Conservation (phyloP, 2,888 invertebrate species). For the Torymus auratus region DNA sequence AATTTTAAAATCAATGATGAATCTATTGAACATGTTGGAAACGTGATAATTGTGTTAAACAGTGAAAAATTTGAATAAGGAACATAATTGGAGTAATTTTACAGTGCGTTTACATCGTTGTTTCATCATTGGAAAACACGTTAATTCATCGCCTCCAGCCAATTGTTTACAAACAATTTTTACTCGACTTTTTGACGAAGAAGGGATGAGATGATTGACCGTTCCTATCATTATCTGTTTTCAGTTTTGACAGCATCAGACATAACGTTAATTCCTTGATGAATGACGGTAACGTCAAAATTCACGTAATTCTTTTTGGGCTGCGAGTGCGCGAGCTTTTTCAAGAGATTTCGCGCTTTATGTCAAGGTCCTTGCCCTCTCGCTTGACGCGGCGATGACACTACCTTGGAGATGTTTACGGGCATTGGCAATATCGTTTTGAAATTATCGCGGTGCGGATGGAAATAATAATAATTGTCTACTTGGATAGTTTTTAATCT, state of each 20-base stretch:
- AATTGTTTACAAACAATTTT: neutral
- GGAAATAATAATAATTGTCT: constrained; percentile 12
- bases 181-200: neutral
- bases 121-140: neutral
- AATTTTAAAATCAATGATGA: too few species aligned
- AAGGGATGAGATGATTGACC: neutral
- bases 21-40: too few species aligned
- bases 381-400: neutral
- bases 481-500: neutral
- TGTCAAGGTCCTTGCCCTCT: constrained; percentile 16
- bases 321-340: neutral
- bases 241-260: too few species aligned
- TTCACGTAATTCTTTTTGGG: neutral
- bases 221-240: neutral
- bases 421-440: neutral
- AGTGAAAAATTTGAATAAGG: too few species aligned
- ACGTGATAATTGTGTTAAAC: too few species aligned
- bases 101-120: neutral
- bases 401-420: neutral
- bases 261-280: too few species aligned
- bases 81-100: too few species aligned
- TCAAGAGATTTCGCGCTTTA: neutral
- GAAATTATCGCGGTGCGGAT: neutral
- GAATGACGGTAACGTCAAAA: too few species aligned
- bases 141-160: neutral